Base-by-base conservation (phyloP, 2,797 vertebrate species). In the Scarus forsteni region DNA sequence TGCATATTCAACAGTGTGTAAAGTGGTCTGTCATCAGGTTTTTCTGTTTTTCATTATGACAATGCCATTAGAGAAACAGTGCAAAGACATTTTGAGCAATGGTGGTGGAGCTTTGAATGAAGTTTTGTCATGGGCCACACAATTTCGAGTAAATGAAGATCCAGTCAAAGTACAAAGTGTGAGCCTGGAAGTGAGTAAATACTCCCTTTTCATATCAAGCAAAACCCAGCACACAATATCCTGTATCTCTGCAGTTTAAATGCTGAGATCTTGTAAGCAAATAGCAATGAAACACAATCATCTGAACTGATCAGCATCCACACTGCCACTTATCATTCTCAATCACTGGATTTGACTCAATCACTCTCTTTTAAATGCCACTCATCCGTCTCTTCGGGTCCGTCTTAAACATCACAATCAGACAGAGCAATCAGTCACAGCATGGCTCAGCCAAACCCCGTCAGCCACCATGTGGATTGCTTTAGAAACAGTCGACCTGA, bases 391-490 rank as follows among this genome's bases (percentile, higher is more conserved):
- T 60, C 54, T 71, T 15, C n/a, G 34, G 38, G 3, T 39, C 36
- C 70, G 80, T 77, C 0, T 7, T 36, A 59, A 52, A 34, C 58
- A 63, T 35, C 61, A 44, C 48, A 73, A 60, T 73, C 77, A 81
- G 60, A 61, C 57, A 58, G 50, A 52, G 65, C 81, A 57, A 74
- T 86, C 82, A 76, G 70, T 81, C 85, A 77, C 80, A 81, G 80
- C 75, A 36, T 66, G 79, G 39, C 54, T 18, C 70, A 35, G 75
- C 67, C 70, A 61, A 66, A 73, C 52, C 60, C 45, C 66, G 15
- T 77, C 75, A 59, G 72, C 70, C 16, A 51, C 76, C 83, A 84
- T 75, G 83, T 70, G 84, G 89, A 87, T 81, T 81, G 65, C 75
- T 85, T 87, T 90, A 82, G 80, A 86, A 84, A 69, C 27, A 63